These are phyloP conservation scores for Ursus arctos DNA, from an alignment of 2,113 vertebrate species.

Conservation along the genomic window DNA sequence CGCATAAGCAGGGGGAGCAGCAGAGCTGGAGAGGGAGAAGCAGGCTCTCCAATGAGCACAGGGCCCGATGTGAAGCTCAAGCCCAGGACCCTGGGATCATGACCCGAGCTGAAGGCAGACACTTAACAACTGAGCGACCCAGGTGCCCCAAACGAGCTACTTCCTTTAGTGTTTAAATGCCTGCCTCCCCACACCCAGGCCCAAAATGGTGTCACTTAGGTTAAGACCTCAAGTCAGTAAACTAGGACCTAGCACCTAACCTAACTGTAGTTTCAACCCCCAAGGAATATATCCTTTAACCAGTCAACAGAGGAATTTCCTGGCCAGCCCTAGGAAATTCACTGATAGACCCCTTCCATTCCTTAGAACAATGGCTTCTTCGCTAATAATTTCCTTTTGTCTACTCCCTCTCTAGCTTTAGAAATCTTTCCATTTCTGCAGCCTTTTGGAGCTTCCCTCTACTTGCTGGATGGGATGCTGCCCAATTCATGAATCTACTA, in stretches of 20 bases:
- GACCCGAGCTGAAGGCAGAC: too few relatives aligned
- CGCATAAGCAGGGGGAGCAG: too few relatives aligned
- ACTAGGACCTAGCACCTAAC: background rate
- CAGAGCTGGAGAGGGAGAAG: too few relatives aligned
- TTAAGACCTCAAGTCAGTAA: background rate
- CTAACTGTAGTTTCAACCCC: background rate
- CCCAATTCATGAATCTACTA: background rate
- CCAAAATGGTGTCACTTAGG: background rate
- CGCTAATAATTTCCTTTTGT: background rate
- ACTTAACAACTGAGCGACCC: too few relatives aligned
- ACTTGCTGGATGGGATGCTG: background rate
- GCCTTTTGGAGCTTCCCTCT: background rate
- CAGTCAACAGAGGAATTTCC: background rate
- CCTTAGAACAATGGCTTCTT: background rate
- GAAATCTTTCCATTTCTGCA: background rate
- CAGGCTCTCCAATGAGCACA: too few relatives aligned
- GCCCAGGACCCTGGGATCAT: too few relatives aligned
- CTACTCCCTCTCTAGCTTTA: background rate
- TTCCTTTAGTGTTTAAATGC: slow-evolving; percentile 11
- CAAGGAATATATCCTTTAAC: background rate
- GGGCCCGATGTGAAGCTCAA: too few relatives aligned
- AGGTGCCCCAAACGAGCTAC: background rate
- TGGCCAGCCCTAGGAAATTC: background rate
- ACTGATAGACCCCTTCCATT: background rate
- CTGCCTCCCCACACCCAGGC: background rate